These are phyloP conservation scores for Falco cherrug DNA, from an alignment of 2,797 vertebrate species.

Conservation along the genomic window DNA sequence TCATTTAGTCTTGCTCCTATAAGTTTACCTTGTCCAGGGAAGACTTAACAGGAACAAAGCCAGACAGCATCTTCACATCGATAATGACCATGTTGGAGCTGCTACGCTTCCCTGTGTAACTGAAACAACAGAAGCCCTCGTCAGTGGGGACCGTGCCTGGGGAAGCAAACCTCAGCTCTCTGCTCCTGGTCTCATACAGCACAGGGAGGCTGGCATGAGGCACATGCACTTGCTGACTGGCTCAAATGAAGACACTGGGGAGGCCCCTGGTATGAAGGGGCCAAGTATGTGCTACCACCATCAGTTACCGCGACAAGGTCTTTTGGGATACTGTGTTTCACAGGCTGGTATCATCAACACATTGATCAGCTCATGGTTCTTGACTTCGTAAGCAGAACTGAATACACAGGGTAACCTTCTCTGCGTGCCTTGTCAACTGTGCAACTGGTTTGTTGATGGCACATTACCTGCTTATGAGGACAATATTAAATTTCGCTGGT, in stretches of 20 bases:
- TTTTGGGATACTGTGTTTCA: background rate
- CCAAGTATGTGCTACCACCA: background rate
- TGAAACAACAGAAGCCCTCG: background rate
- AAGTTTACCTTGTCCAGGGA: slow-evolving; percentile 66
- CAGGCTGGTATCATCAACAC: background rate
- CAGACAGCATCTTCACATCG: slow-evolving; percentile 76
- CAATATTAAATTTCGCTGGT: slow-evolving; percentile 56
- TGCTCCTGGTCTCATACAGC: background rate
- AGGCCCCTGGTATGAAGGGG: background rate
- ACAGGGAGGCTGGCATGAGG: fast-evolving
- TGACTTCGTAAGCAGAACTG: background rate
- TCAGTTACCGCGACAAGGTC: background rate
- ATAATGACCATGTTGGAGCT: slow-evolving; percentile 71
- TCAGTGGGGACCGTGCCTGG: background rate
- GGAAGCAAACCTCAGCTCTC: background rate
- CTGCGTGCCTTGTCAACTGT: fast-evolving
- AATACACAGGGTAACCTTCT: background rate
- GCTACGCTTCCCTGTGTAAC: slow-evolving; percentile 58
- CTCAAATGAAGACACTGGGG: background rate
- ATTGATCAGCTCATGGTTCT: background rate
- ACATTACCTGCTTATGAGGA: slow-evolving; percentile 64
- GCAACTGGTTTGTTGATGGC: background rate
- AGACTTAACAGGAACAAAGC: slow-evolving; percentile 59
- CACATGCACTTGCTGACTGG: background rate
- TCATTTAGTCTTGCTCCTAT: background rate